Conservation (phyloP, 2,113 vertebrate genomes). For the Cariama cristata region DNA sequence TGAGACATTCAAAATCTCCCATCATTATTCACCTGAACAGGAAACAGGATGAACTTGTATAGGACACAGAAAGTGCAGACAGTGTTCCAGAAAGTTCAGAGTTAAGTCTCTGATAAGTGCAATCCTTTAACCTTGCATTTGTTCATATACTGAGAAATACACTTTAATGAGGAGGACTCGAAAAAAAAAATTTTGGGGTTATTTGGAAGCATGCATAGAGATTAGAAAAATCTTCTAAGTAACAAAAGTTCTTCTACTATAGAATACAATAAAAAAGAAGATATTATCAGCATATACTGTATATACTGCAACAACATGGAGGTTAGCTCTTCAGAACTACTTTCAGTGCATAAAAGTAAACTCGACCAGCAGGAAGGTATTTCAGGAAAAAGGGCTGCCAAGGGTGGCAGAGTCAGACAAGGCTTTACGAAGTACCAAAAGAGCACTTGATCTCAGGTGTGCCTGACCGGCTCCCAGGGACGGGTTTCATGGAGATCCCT, state of each 20-base stretch:
- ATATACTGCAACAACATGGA: rapidly evolving
- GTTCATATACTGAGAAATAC: background rate
- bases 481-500: rapidly evolving
- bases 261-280: rapidly evolving
- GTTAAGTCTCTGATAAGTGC: background rate
- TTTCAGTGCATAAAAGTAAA: background rate
- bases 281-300: rapidly evolving
- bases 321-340: background rate
- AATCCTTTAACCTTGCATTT: rapidly evolving
- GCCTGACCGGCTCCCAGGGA: background rate
- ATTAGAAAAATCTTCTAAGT: background rate
- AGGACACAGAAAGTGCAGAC: rapidly evolving
- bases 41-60: background rate
- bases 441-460: rapidly evolving
- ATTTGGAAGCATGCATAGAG: background rate
- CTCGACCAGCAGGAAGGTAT: rapidly evolving
- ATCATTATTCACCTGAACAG: background rate
- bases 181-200: background rate
- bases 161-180: background rate
- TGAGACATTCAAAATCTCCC: background rate
- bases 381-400: too few relatives aligned
- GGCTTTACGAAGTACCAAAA: rapidly evolving
- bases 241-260: rapidly evolving
- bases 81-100: background rate
- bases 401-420: rapidly evolving